Base-by-base conservation (phyloP, 92 coral and sea anemone genomes). In the Anthopleura xanthogrammica region DNA sequence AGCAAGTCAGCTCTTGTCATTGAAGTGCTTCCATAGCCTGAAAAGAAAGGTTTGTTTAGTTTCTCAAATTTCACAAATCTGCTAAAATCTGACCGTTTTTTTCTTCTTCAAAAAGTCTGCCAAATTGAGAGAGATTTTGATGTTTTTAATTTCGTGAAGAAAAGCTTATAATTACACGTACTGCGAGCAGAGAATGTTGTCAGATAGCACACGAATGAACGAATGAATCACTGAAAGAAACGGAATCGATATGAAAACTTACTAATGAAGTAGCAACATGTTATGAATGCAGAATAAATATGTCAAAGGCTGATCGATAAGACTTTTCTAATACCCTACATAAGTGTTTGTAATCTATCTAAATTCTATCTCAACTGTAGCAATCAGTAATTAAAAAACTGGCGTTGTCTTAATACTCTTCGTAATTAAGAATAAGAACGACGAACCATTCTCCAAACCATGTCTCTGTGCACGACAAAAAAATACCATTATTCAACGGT, bases 281-380 rank as follows among this genome's bases (percentile, higher is more conserved):
- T 36, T 23, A 36, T 29, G 80, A 9, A 13, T 20, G 41, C 29
- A 41, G 54, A 62, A 80, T 80, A 50, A 80, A 80, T 80, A 72
- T 80, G 83, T 66, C 83, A 66, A 48, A 8, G 41, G 19, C 62
- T 16, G 17, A 57, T 7, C 70, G 83, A 66, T 80, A 80, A 80
- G 83, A 72, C 72, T 65, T 65, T 62, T 16, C 70, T 43, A 46
- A 56, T 48, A 16, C 83, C 75, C 58, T 1, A 29, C 72, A 11
- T 80, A 80, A 80, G 76, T 80, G 83, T 80, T 80, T 80, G 83
- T 60, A 56, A 64, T 80, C 36, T 80, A 80, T 62, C 83, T 80
- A 80, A 80, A 41, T 64, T 79, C 55, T 79, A 79, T 41, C 82
- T 79, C 52, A 50, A 62, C 83, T 64, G 76, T 23, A 43, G 52